Evolutionary conservation across 2,797 vertebrate species (phyloP), one percentile per base, ranked within the genome.

Genomic region (Oophaga sylvatica): DNA sequence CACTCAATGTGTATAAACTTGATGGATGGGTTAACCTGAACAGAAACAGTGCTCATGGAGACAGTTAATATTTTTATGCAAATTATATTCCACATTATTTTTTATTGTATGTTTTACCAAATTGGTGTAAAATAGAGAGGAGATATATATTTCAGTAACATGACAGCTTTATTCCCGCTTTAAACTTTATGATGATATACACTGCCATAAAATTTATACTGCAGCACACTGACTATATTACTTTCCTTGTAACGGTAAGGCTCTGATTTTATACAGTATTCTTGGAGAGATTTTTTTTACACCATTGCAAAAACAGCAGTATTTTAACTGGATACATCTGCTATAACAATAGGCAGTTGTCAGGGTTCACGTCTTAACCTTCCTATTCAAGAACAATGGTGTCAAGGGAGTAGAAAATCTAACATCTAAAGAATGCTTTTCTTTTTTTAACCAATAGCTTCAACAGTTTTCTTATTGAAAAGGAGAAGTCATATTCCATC

Each of bases 101-200:
- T 83, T 80, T 87, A 83, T 70, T 71, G 80, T 83, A 59, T 65
- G 75, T 87, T 89, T 86, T 89, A 80, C 84, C 45, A 83, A 86
- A 89, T 86, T 79, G 62, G 81, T 63, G 20, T 73, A 83, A 83
- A 78, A 75, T 31, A 59, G 16, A 26, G 65, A 79, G 80, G 79
- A 60, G 57, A 80, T 77, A 62, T 86, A 89, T 89, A 83, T 73
- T 41, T 86, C 65, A 45, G 62, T 29, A 10, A 73, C 13, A 56
- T 87, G 80, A 83, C 80, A 89, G 84, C 26, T 89, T 89, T 87
- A 89, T 80, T 65, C 41, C 83, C 56, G 29, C 20, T 41, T 83
- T 83, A 89, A 83, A 79, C 65, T 80, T 89, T 65, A 89, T 75
- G 73, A 65, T 86, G 75, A 89, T 87, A 63, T 86, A 89, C 65